phyloP scores from a whole-genome alignment of 1,140 invertebrate species.

The Caerostris extrusa region DNA sequence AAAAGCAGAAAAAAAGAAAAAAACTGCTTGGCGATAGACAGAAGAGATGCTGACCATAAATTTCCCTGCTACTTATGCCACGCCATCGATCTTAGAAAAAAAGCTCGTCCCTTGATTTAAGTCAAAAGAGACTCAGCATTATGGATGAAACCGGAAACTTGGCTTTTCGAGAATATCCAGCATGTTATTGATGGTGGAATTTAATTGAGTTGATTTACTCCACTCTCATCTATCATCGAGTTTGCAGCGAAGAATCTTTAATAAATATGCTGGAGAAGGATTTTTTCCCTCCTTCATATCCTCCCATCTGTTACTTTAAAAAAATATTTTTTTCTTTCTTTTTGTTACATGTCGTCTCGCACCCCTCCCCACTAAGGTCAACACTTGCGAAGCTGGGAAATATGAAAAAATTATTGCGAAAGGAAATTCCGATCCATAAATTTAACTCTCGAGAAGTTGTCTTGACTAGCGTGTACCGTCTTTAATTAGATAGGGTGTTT shows the following conservation, averaged over 20 bases:
- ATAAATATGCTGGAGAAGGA: not conserved
- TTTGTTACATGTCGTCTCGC: conserved; percentile 8
- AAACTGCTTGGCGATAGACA: conserved; percentile 35
- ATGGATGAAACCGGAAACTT: conserved; percentile 72
- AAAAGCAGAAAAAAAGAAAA: not conserved
- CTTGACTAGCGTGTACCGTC: no score
- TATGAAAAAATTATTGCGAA: conserved; percentile 23
- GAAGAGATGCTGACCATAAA: conserved; percentile 33
- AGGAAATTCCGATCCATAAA: conserved; percentile 2
- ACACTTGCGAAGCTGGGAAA: not conserved
- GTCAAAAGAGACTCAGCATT: conserved; percentile 41
- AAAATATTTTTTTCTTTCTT: not conserved
- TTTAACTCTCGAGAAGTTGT: not conserved
- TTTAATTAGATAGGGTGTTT: no score
- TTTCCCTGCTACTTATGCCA: conserved; percentile 41
- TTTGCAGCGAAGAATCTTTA: conserved; percentile 57
- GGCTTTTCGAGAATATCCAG: conserved; percentile 56
- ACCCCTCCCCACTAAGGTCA: conserved; percentile 9
- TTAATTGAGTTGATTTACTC: conserved; percentile 71
- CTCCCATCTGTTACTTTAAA: not conserved
- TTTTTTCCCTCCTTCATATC: conserved; percentile 21
- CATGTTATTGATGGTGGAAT: conserved; percentile 71
- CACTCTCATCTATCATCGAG: conserved; percentile 54
- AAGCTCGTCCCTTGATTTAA: conserved; percentile 43
- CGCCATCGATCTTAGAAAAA: conserved; percentile 54